Base-by-base conservation (phyloP, 2,888 invertebrate genomes). In the Apodemia hepburni region DNA sequence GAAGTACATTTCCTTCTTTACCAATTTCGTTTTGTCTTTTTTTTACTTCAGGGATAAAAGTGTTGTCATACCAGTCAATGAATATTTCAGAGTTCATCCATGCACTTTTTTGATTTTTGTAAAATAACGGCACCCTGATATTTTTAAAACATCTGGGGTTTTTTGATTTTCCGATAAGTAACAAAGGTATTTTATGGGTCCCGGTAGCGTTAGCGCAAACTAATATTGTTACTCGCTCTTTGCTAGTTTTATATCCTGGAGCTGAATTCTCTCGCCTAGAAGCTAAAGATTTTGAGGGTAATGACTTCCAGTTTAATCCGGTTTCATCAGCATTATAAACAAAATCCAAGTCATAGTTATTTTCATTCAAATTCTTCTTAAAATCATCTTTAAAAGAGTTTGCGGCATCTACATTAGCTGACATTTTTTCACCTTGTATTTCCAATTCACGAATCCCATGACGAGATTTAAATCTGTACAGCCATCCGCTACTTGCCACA, bases 401-500 rank as follows among this genome's bases (percentile, higher is more conserved):
- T 65, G 65, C 65, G 64, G 64, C 60, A 65, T 67, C 62, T 66
- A 63, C 61, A 67, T 61, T 58, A 58, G 27, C 69, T 66, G 67
- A 63, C 60, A 68, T 68, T 68, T 69, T 69, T 68, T 71, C 67
- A 63, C 69, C 65, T 68, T 66, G 69, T 65, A 69, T 68, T 65
- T 69, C 66, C 59, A 71, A 67, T 67, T 68, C 66, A 7, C 66
- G 67, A 70, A 74, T 71, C 66, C 70, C 70, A 70, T 73, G 66
- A 61, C 70, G 64, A 64, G 65, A 71, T 71, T 71, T 71, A 68
- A 72, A 74, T 69, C 68, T 67, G 54, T 64, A 35, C 68, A 73
- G 65, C 72, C 70, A 73, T 65, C 71, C 73, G 58, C 61, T 67
- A 68, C 71, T 73, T 63, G 71, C 73, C 42, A 67, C 68, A 68